These are phyloP conservation scores for Hypercompe scribonia DNA, from an alignment of 2,888 invertebrate genomes.

Conservation along the genomic window DNA sequence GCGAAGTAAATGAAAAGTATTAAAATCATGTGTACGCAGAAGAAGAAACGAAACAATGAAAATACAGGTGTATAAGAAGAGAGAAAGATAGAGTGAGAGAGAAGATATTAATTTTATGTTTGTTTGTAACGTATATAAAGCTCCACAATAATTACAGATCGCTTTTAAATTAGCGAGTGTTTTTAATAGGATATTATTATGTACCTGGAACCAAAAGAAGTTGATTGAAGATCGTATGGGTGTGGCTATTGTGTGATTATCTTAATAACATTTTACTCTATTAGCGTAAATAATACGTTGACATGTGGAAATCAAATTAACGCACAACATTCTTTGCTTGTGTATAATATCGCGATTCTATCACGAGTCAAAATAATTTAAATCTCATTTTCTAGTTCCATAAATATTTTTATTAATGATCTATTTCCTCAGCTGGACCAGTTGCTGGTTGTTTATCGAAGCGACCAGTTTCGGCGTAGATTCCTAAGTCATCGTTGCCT, in stretches of 20 bases:
- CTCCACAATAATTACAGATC: background rate
- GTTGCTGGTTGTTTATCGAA: constrained; percentile 39
- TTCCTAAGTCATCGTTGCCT: constrained; percentile 59
- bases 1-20: too few species aligned
- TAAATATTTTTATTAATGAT: constrained; percentile 52
- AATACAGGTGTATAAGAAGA: too few species aligned
- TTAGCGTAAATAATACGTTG: constrained; percentile 22
- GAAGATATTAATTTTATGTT: background rate
- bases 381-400: constrained; percentile 45
- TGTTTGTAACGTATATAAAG: background rate
- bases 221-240: constrained; percentile 30
- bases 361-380: constrained; percentile 39
- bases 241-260: constrained; percentile 39
- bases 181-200: background rate
- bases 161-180: background rate
- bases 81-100: too few species aligned
- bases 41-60: background rate
- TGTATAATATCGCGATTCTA: constrained; percentile 25
- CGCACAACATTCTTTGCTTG: constrained; percentile 11
- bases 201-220: background rate
- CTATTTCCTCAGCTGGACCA: constrained; percentile 48
- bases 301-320: constrained; percentile 35
- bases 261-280: constrained; percentile 31
- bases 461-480: constrained; percentile 51
- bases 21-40: background rate